Percentiles rank a stretch among this genome's conserved stretches.
phyloP scores from a whole-genome alignment of 1,140 invertebrate genomes.

The Eulimnadia texana region DNA sequence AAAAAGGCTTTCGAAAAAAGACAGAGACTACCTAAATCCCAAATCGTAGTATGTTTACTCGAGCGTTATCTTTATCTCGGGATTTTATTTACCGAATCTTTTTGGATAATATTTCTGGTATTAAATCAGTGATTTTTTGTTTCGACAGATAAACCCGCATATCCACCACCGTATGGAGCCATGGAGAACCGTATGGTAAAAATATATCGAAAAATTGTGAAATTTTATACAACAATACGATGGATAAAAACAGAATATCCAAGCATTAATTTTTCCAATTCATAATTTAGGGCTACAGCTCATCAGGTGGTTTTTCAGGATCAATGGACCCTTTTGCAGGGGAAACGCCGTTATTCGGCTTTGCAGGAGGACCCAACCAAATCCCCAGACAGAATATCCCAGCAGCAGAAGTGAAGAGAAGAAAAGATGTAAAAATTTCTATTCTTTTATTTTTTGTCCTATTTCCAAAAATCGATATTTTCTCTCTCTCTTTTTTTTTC shows the following conservation, averaged over 20 bases:
- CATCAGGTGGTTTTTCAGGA: not conserved
- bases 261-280: too few species aligned
- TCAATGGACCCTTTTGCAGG: not conserved
- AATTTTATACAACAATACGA: too few species aligned
- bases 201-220: not conserved
- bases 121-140: not conserved
- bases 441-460: too few species aligned
- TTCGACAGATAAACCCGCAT: not conserved
- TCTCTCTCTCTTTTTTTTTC: too few species aligned
- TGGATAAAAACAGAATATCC: too few species aligned
- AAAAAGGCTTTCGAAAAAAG: too few species aligned
- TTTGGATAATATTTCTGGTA: too few species aligned
- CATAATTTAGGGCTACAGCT: not conserved
- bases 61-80: too few species aligned
- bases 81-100: too few species aligned
- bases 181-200: not conserved
- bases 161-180: not conserved
- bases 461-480: too few species aligned
- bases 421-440: not conserved
- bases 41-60: too few species aligned
- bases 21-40: too few species aligned
- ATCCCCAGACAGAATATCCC: not conserved
- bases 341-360: not conserved
- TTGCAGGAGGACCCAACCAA: not conserved
- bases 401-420: not conserved